These are phyloP conservation scores for Ciconia nigra DNA, from an alignment of 2,797 vertebrate genomes.

Conservation along the genomic window DNA sequence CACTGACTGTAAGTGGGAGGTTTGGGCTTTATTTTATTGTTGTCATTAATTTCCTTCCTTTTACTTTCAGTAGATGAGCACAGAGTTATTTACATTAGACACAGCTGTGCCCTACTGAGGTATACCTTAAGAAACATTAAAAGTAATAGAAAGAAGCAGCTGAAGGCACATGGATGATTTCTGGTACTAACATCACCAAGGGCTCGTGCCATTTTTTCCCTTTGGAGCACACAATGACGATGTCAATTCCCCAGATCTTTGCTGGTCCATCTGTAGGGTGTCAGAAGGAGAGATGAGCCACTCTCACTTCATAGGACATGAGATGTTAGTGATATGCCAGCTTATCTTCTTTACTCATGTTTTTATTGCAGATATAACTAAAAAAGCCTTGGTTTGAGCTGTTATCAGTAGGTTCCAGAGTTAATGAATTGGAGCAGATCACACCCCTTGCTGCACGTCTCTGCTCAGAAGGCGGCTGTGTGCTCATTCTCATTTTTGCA, in stretches of 20 bases:
- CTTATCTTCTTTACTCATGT: background rate
- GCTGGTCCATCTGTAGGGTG: background rate
- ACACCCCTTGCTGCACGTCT: background rate
- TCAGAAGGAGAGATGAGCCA: background rate
- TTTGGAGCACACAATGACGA: background rate
- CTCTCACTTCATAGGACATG: background rate
- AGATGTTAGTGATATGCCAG: background rate
- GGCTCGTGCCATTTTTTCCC: background rate
- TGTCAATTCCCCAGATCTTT: background rate
- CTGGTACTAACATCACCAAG: background rate
- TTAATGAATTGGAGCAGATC: background rate
- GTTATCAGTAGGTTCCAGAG: background rate
- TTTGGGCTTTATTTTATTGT: conserved; percentile 32
- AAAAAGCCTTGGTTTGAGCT: background rate
- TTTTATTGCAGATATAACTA: background rate
- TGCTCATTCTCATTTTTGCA: background rate
- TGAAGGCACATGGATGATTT: background rate
- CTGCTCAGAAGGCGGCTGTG: background rate
- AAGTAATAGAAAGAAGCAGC: background rate
- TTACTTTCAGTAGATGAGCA: conserved; percentile 33
- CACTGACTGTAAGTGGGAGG: background rate
- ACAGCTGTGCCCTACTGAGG: background rate
- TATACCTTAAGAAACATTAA: background rate
- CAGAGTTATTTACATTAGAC: conserved; percentile 4
- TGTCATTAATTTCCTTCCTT: conserved; percentile 55